Evolutionary conservation across 2,797 vertebrate species (phyloP), one percentile per base, ranked within the genome.

Genomic region (Sebastes iracundus): DNA sequence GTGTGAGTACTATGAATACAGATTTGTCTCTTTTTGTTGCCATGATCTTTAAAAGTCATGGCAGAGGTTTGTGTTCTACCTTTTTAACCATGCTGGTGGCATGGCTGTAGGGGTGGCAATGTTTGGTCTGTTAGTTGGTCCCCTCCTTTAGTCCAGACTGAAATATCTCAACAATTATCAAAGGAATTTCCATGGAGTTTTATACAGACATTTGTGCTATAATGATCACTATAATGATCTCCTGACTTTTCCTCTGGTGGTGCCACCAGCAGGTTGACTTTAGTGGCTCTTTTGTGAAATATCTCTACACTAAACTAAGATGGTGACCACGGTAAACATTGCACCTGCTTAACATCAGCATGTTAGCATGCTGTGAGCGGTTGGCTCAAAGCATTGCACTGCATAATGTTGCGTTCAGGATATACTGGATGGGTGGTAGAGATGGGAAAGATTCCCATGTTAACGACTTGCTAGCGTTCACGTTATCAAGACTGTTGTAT

Each of bases 331-430:
- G 22, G 53, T 23, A 25, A 56, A 56, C 53, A 56, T 56, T 56
- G 12, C 53, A 56, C 53, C 46, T 20, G 46, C 16, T 49, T 20
- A 49, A 49, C 46, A 49, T 49, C 46, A 20, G 46, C 46, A 49
- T 49, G 46, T 8, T 49, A 20, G 18, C 46, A 49, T 18, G 46
- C 46, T 49, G 18, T 49, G 46, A 20, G 46, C 46, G 1, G 1
- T 49, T 20, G 0, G 18, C 46, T 49, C 46, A 49, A 49, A 56
- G 53, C 53, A 25, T 2, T 56, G 46, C 46, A 49, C 3, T 49
- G 18, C 12, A 58, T 16, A 58, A 27, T 27, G 12, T 3, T 0
- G 5, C 16, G 4, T 60, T 30, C 25, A 16, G 0, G 25, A 0
- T 27, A 20, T 5, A 60, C 9, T 18, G 27, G 2, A 30, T 20